phyloP scores from a whole-genome alignment of 2,888 invertebrate genomes.

The Pachymerium ferrugineum region DNA sequence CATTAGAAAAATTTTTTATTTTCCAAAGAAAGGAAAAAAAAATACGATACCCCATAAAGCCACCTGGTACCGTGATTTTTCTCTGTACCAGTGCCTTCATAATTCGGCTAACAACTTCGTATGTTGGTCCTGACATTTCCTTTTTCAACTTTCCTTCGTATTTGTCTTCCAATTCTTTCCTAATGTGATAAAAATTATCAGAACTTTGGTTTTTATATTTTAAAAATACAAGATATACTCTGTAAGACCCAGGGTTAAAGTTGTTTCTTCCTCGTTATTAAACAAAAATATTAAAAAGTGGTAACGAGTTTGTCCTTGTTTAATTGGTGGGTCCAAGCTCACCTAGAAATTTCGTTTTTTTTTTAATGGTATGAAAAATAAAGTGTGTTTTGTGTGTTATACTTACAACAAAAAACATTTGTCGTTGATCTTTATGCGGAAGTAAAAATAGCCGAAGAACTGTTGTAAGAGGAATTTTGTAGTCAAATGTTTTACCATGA shows the following conservation, averaged over 20 bases:
- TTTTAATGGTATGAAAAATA: no score
- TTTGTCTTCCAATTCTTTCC: conserved; percentile 83
- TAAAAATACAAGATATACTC: conserved; percentile 60
- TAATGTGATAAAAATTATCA: conserved; percentile 44
- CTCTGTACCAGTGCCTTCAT: conserved; percentile 94
- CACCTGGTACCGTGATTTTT: conserved; percentile 90
- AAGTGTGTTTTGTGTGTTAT: background rate
- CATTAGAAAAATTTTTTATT: background rate
- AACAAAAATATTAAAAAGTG: conserved; percentile 93
- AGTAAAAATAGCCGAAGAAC: conserved; percentile 88
- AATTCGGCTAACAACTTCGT: conserved; percentile 90
- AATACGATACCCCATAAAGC: conserved; percentile 82
- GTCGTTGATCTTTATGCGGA: conserved; percentile 95
- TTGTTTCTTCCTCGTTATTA: conserved; percentile 87
- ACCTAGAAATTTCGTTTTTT: no score
- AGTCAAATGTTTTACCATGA: conserved; percentile 76
- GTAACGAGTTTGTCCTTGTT: conserved; percentile 98
- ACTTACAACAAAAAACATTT: conserved; percentile 92
- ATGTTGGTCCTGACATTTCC: conserved; percentile 85
- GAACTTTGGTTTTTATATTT: background rate
- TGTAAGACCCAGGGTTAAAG: conserved; percentile 81
- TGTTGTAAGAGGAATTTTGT: conserved; percentile 58
- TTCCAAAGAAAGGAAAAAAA: conserved; percentile 9
- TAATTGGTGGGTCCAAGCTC: conserved; percentile 96
- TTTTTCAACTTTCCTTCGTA: conserved; percentile 87